phyloP scores from a whole-genome alignment of 2,888 invertebrate genomes.

The Torymus auratus region DNA sequence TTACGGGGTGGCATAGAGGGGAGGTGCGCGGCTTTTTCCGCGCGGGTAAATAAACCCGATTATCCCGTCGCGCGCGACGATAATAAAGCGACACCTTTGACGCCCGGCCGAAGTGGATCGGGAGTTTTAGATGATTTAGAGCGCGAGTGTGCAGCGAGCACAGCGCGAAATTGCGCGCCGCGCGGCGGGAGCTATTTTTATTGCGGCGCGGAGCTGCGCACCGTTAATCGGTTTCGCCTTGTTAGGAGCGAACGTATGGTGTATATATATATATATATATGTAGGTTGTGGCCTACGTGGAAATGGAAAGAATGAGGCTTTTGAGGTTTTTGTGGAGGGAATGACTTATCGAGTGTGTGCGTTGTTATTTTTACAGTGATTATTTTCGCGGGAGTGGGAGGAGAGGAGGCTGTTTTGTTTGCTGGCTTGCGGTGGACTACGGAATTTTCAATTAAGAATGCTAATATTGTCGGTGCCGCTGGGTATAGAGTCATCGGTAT shows the following conservation, averaged over 20 bases:
- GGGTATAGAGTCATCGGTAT: too few species aligned
- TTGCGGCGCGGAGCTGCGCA: constrained; percentile 5
- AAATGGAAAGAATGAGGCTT: background rate
- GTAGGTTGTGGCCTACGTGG: background rate
- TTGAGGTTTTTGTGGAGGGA: constrained; percentile 8
- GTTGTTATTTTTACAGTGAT: background rate
- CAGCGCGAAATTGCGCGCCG: constrained; percentile 40
- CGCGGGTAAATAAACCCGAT: constrained; percentile 25
- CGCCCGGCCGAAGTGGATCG: background rate
- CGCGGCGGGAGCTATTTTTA: constrained; percentile 22
- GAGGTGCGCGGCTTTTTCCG: too few species aligned
- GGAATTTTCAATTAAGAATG: too few species aligned
- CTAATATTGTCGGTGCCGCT: too few species aligned
- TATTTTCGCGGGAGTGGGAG: background rate
- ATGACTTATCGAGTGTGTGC: background rate
- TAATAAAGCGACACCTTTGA: constrained; percentile 42
- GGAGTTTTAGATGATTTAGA: constrained; percentile 46
- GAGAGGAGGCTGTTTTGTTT: too few species aligned
- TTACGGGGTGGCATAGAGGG: too few species aligned
- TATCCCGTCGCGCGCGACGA: constrained; percentile 11
- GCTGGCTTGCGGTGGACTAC: too few species aligned
- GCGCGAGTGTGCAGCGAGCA: background rate
- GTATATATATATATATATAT: background rate
- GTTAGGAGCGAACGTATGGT: background rate
- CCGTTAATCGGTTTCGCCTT: constrained; percentile 4